Conservation (phyloP, 2,888 invertebrate genomes). For the Blomia tropicalis region DNA sequence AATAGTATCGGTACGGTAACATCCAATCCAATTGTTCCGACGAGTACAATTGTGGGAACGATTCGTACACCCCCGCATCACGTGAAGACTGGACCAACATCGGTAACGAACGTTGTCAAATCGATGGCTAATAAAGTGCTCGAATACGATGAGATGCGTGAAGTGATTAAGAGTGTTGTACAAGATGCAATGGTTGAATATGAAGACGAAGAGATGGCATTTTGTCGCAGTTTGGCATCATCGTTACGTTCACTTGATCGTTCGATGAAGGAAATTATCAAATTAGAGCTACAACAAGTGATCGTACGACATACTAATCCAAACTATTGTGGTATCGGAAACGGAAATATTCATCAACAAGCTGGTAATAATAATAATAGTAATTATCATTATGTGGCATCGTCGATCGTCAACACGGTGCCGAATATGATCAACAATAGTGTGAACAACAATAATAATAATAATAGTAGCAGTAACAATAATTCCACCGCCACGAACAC, state of each 20-base stretch:
- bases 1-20: background rate
- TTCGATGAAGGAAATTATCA: background rate
- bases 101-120: background rate
- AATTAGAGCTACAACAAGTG: constrained; percentile 13
- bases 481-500: background rate
- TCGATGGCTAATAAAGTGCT: background rate
- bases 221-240: constrained; percentile 15
- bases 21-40: background rate
- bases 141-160: background rate
- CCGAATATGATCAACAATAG: no score
- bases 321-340: background rate
- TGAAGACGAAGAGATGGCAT: constrained; percentile 18
- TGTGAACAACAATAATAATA: no score
- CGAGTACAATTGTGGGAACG: background rate
- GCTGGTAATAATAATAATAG: background rate
- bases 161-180: background rate
- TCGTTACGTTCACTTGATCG: constrained; percentile 3
- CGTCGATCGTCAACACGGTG: background rate
- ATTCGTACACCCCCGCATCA: background rate
- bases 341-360: background rate
- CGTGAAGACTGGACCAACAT: background rate
- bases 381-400: background rate
- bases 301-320: constrained; percentile 5
- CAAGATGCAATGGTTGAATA: background rate
- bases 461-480: background rate